Base-by-base conservation (phyloP, 2,797 vertebrate genomes). In the Tragelaphus eurycerus region DNA sequence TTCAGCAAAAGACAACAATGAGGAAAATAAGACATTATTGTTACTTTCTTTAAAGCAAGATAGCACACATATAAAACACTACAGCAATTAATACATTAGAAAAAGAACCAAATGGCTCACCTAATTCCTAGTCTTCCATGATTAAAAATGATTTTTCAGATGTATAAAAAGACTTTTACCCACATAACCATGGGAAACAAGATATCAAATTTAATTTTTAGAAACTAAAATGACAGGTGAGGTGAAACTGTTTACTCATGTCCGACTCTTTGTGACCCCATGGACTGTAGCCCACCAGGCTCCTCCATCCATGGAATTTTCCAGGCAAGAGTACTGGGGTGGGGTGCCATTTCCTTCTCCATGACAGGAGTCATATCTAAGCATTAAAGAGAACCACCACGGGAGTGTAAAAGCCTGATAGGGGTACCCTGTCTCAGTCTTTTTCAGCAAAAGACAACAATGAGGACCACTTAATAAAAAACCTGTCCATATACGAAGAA, bases 41-140 rank as follows among this genome's bases (percentile, higher is more conserved):
- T 96, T 76, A 96, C 85, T 98, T 96, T 95, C 96, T 97, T 96
- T 90, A 97, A 96, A 98, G 86, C 86, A 97, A 93, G 81, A 94
- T 12, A 88, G 60, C 50, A 95, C 71, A 95, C 83, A 97, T 48
- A 96, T 8, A 97, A 93, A 95, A 90, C 83, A 64, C 78, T 86
- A 93, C 91, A 90, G 1, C 55, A 89, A 94, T 79, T 97, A 94
- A 94, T 74, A 43, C 48, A 95, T 86, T 89, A 90, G 78, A 85
- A 97, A 94, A 92, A 96, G 31, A 97, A 86, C 86, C 87, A 97
- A 81, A 93, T 52, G 64, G 74, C 59, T 98, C 93, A 93, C 50
- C 62, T 94, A 96, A 90, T 59, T 88, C 48, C 92, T 92, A 97
- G 34, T 86, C 97, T 98, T 87, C 88, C 90, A 90, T 59, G 52